These are phyloP conservation scores for Lasioglossum vierecki DNA, from an alignment of 2,888 invertebrate species.

Conservation along the genomic window DNA sequence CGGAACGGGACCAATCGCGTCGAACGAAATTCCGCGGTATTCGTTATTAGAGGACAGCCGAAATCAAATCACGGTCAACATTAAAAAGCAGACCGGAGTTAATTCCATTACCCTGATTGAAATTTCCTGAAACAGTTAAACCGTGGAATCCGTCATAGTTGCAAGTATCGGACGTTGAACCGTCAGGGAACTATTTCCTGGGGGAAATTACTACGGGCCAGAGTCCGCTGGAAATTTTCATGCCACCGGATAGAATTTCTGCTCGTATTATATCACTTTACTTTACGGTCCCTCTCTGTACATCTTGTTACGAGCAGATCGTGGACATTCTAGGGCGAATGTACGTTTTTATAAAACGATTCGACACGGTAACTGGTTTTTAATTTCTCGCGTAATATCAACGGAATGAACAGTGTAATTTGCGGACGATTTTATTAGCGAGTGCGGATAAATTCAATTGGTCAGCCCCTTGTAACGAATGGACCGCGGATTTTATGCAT, in stretches of 20 bases:
- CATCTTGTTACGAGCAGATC: neutral
- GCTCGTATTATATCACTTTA: neutral
- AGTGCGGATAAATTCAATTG: neutral
- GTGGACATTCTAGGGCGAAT: neutral
- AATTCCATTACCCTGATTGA: neutral
- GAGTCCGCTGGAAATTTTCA: neutral
- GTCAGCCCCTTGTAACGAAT: neutral
- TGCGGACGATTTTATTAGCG: neutral
- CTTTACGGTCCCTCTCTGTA: neutral
- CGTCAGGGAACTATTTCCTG: neutral
- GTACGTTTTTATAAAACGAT: neutral
- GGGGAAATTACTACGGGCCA: neutral
- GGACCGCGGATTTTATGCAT: neutral
- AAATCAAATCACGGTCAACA: neutral
- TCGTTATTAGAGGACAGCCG: neutral
- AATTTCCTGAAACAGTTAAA: neutral
- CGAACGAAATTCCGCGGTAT: neutral
- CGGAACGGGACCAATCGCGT: neutral
- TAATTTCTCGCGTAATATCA: neutral
- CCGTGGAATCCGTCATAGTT: neutral
- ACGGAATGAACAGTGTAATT: neutral
- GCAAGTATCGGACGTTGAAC: constrained; percentile 12
- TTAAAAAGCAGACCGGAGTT: neutral
- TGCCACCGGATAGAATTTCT: neutral
- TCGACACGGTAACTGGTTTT: neutral